Percentiles rank a stretch among this genome's conserved stretches.
These are phyloP conservation scores for Lochmaea crataegi DNA, from an alignment of 2,888 invertebrate species.

Conservation along the genomic window DNA sequence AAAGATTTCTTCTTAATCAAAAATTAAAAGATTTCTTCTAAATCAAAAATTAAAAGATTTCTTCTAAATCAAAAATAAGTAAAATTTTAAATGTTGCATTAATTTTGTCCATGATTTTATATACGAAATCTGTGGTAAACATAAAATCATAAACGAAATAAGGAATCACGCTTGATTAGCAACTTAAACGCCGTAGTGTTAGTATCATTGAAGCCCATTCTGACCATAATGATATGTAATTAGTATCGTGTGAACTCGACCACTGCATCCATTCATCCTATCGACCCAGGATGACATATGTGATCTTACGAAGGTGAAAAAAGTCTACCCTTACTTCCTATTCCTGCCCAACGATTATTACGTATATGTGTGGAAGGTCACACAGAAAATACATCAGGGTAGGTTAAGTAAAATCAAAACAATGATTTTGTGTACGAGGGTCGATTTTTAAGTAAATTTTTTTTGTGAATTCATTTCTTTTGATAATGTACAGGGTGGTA, in stretches of 20 bases:
- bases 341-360: not conserved
- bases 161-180: conserved; percentile 30
- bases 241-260: conserved; percentile 44
- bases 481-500: too few species aligned
- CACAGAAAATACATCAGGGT: not conserved
- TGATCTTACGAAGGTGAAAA: conserved; percentile 17
- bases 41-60: too few species aligned
- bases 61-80: too few species aligned
- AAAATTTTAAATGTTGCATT: too few species aligned
- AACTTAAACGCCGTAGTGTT: conserved; percentile 23
- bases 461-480: too few species aligned
- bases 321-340: conserved; percentile 13
- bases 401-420: conserved; percentile 5
- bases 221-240: conserved; percentile 33
- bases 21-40: too few species aligned
- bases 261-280: conserved; percentile 35
- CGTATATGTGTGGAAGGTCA: not conserved
- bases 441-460: too few species aligned
- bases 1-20: too few species aligned
- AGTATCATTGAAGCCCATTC: conserved; percentile 20
- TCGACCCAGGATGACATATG: conserved; percentile 43
- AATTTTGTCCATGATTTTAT: too few species aligned
- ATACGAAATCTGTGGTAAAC: conserved; percentile 20
- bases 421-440: not conserved
- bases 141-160: conserved; percentile 17